These are phyloP conservation scores for Luidia sarsii DNA, from an alignment of 53 echinoderm and acorn worm genomes.

Conservation along the genomic window DNA sequence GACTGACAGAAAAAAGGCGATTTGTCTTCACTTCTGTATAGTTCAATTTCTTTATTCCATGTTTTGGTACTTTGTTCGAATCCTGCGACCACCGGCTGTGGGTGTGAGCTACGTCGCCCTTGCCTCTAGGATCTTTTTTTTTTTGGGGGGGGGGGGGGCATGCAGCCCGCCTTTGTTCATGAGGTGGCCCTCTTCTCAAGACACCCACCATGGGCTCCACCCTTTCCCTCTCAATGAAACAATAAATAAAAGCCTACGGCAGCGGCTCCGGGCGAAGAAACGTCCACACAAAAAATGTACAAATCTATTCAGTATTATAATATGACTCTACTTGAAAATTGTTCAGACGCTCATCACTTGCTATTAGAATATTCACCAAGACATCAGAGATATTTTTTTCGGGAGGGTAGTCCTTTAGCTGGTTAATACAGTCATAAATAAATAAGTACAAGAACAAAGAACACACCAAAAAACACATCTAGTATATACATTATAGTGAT, in stretches of 20 bases:
- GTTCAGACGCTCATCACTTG: constrained; percentile 28
- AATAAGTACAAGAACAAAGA: constrained; percentile 35
- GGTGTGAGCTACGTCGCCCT: too few species aligned
- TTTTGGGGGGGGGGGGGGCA: too few species aligned
- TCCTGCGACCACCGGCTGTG: too few species aligned
- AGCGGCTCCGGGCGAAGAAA: constrained; percentile 7
- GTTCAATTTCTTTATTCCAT: too few species aligned
- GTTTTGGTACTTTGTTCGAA: too few species aligned
- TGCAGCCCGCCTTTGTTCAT: too few species aligned
- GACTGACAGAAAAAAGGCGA: too few species aligned
- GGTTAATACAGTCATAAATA: constrained; percentile 19
- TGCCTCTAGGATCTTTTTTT: too few species aligned
- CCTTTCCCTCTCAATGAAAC: neutral
- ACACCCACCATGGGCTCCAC: too few species aligned
- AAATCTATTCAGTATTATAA: constrained; percentile 4
- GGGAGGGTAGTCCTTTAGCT: neutral
- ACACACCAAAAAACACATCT: constrained; percentile 39
- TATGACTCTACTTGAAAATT: constrained; percentile 16
- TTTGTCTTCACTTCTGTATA: too few species aligned
- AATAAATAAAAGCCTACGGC: constrained; percentile 1
- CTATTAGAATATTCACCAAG: constrained; percentile 5
- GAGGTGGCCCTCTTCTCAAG: too few species aligned
- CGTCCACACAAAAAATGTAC: constrained; percentile 30
- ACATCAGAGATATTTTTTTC: neutral
- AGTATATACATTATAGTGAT: constrained; percentile 32